These are phyloP conservation scores for Calephelis virginiensis DNA, from an alignment of 1,140 invertebrate genomes.

Conservation along the genomic window DNA sequence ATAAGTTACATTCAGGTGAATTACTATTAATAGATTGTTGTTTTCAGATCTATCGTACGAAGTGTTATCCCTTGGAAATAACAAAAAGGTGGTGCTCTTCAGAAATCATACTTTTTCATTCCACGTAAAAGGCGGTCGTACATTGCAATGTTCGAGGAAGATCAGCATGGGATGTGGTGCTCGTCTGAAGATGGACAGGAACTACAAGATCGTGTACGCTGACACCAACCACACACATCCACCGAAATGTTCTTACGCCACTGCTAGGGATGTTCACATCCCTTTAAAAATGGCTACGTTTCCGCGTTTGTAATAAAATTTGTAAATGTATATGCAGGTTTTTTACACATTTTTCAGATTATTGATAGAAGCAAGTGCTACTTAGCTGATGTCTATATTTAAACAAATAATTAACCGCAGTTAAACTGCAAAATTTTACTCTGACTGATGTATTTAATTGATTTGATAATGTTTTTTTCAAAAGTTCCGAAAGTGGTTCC, in stretches of 20 bases:
- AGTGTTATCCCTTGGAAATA: conserved; percentile 28
- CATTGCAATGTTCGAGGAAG: conserved; percentile 35
- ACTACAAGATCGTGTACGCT: conserved; percentile 26
- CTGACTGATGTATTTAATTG: too few relatives aligned
- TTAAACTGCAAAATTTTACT: too few relatives aligned
- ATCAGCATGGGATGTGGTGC: conserved; percentile 35
- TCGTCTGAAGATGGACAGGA: conserved; percentile 30
- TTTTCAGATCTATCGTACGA: conserved; percentile 31
- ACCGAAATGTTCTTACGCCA: conserved; percentile 19
- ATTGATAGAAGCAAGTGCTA: too few relatives aligned
- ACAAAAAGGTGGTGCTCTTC: conserved; percentile 30
- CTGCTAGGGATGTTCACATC: neutral
- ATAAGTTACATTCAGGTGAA: neutral
- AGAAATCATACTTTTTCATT: conserved; percentile 35
- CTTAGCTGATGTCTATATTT: too few relatives aligned
- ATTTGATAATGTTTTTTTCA: too few relatives aligned
- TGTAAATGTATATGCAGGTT: too few relatives aligned
- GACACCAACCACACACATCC: conserved; percentile 37
- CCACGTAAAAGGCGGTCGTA: conserved; percentile 28
- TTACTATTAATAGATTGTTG: neutral
- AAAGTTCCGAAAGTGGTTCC: too few relatives aligned
- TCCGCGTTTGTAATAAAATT: neutral
- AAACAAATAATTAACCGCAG: too few relatives aligned
- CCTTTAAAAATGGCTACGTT: conserved; percentile 4
- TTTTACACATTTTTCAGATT: too few relatives aligned